Evolutionary conservation across 2,888 invertebrate genomes (phyloP).

Genomic region (Teinopalpus imperialis): DNA sequence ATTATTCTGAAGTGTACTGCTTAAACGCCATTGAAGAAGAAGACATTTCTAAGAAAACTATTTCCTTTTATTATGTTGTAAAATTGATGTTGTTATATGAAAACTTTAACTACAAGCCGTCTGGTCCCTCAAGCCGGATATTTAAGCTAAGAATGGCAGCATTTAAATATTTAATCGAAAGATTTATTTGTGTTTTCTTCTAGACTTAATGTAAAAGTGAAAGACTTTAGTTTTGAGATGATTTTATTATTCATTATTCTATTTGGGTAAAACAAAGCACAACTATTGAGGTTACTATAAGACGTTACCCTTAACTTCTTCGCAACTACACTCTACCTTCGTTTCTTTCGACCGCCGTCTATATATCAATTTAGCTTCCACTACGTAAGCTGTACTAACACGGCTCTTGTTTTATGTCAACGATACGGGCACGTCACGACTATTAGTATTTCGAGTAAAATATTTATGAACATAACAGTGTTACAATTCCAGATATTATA

Average conservation of each 20-base stretch:
- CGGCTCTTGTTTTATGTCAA: constrained; percentile 37
- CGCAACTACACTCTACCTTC: constrained; percentile 47
- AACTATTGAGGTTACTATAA: constrained; percentile 20
- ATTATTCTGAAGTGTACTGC: too few relatives aligned
- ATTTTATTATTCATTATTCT: constrained; percentile 7
- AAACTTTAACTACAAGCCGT: too few relatives aligned
- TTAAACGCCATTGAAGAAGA: too few relatives aligned
- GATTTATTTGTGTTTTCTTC: too few relatives aligned
- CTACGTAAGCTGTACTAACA: constrained; percentile 66
- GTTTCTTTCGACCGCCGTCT: constrained; percentile 55
- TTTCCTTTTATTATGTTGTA: too few relatives aligned
- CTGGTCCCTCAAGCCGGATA: constrained; percentile 9
- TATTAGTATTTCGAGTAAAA: too few relatives aligned
- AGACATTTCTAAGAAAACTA: too few relatives aligned
- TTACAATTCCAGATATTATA: too few relatives aligned
- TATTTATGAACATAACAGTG: too few relatives aligned
- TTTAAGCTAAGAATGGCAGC: background rate
- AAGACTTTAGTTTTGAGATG: constrained; percentile 11
- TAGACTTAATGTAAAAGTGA: background rate
- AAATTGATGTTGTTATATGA: too few relatives aligned
- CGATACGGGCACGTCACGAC: constrained; percentile 49
- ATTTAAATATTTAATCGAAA: too few relatives aligned
- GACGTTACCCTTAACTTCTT: constrained; percentile 32
- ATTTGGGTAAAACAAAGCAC: constrained; percentile 11
- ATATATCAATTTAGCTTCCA: constrained; percentile 69